phyloP scores from a whole-genome alignment of 2,888 invertebrate species.

The Trichogramma dendrolimi region DNA sequence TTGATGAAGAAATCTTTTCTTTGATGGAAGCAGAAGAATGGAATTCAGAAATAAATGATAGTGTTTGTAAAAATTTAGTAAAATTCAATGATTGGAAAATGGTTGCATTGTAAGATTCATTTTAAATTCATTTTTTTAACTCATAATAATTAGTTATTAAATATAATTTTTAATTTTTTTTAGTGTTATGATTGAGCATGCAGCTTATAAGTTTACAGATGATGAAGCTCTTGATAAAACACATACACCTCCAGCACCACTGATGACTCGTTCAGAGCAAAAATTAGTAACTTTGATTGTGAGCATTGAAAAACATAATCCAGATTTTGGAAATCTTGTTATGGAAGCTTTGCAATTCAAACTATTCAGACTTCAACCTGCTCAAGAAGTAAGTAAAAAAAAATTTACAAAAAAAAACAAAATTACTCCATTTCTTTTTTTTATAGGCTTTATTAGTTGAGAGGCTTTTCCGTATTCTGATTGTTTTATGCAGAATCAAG shows the following conservation, averaged over 20 bases:
- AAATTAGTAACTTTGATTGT: constrained; percentile 48
- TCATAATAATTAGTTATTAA: constrained; percentile 2
- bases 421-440: too few relatives aligned
- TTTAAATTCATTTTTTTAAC: constrained; percentile 15
- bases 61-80: constrained; percentile 34
- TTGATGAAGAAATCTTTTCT: constrained; percentile 34
- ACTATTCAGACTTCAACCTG: constrained; percentile 35
- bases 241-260: constrained; percentile 52
- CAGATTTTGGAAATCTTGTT: constrained; percentile 35
- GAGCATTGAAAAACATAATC: constrained; percentile 41
- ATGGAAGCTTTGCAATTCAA: constrained; percentile 38
- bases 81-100: constrained; percentile 30
- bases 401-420: too few relatives aligned
- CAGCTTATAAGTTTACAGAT: constrained; percentile 30
- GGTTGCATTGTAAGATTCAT: constrained; percentile 36
- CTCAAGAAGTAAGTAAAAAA: constrained; percentile 25
- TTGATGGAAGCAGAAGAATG: constrained; percentile 36
- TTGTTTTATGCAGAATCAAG: too few relatives aligned
- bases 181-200: constrained; percentile 39
- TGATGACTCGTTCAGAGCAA: constrained; percentile 51
- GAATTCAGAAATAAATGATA: constrained; percentile 34
- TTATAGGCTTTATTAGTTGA: too few relatives aligned
- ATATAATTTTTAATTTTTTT: constrained; percentile 17
- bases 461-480: too few relatives aligned
- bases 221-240: constrained; percentile 44